A percentile compares a stretch with the other conserved stretches of the same genome.
phyloP scores from a whole-genome alignment of 2,888 invertebrate genomes.

The Diaprepes abbreviatus region DNA sequence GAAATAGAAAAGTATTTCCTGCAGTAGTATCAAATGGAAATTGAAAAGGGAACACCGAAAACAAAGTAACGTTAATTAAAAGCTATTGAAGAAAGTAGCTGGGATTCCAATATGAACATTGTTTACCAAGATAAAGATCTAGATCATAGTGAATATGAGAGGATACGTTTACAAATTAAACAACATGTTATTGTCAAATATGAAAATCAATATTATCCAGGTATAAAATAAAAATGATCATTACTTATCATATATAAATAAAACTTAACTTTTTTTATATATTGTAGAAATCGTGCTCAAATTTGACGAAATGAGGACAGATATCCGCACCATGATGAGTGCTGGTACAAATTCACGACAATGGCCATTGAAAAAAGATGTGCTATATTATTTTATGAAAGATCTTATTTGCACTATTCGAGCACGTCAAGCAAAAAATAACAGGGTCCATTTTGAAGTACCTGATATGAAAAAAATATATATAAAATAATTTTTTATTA shows the following conservation, averaged over 20 bases:
- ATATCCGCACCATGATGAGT: slow-evolving; percentile 32
- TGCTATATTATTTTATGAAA: slow-evolving; percentile 40
- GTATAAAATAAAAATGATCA: no score
- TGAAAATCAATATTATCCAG: slow-evolving; percentile 21
- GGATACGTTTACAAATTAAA: background rate
- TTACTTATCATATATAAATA: background rate
- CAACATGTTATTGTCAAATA: slow-evolving; percentile 28
- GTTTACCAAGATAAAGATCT: slow-evolving; percentile 13
- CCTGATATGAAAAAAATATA: slow-evolving; percentile 25
- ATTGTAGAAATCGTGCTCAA: slow-evolving; percentile 26
- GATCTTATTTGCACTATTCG: slow-evolving; percentile 28
- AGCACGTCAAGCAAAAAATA: slow-evolving; percentile 17
- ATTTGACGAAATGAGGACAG: slow-evolving; percentile 21
- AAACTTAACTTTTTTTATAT: background rate
- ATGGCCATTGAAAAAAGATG: slow-evolving; percentile 33
- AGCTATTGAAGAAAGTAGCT: background rate
- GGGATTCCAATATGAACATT: background rate
- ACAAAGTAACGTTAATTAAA: background rate
- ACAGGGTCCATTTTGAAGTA: slow-evolving; percentile 21
- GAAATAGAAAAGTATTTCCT: background rate
- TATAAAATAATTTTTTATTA: background rate
- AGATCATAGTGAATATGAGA: slow-evolving; percentile 19
- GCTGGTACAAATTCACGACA: slow-evolving; percentile 33
- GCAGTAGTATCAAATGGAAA: slow-evolving; percentile 17
- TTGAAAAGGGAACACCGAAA: background rate